A percentile compares a stretch with the other conserved stretches of the same genome.
phyloP scores from a whole-genome alignment of 2,888 invertebrate genomes.

The Opisthograptis luteolata region DNA sequence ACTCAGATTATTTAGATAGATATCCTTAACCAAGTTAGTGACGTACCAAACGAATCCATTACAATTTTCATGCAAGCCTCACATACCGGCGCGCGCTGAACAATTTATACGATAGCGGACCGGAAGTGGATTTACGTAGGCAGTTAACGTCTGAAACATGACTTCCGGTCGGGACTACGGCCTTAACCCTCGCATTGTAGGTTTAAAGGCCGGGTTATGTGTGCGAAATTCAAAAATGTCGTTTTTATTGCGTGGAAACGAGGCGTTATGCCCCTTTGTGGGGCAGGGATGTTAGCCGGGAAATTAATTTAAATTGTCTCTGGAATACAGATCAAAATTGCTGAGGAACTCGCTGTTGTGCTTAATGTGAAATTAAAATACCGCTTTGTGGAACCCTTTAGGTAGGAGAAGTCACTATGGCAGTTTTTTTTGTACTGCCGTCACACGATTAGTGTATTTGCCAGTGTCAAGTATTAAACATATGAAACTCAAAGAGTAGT shows the following conservation, averaged over 20 bases:
- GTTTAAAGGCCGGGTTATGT: constrained; percentile 45
- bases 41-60: constrained; percentile 16
- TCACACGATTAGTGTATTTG: no score
- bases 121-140: constrained; percentile 71
- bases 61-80: constrained; percentile 15
- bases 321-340: constrained; percentile 8
- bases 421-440: no score
- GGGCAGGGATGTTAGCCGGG: constrained; percentile 2
- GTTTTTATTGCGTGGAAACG: constrained; percentile 26
- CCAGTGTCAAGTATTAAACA: no score
- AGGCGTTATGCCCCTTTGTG: constrained; percentile 14
- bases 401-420: no score
- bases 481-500: no score
- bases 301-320: constrained; percentile 23
- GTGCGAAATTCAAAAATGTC: constrained; percentile 61
- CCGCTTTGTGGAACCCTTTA: no score
- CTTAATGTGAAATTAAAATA: neutral
- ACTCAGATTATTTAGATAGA: neutral
- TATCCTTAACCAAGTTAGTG: neutral
- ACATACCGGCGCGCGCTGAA: constrained; percentile 33
- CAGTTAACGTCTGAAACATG: constrained; percentile 71
- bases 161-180: constrained; percentile 71
- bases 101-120: constrained; percentile 59
- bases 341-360: no score
- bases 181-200: constrained; percentile 52